Percentiles rank a stretch among this genome's conserved stretches.
Conservation (phyloP, 2,113 vertebrate species). For the Perca fluviatilis region DNA sequence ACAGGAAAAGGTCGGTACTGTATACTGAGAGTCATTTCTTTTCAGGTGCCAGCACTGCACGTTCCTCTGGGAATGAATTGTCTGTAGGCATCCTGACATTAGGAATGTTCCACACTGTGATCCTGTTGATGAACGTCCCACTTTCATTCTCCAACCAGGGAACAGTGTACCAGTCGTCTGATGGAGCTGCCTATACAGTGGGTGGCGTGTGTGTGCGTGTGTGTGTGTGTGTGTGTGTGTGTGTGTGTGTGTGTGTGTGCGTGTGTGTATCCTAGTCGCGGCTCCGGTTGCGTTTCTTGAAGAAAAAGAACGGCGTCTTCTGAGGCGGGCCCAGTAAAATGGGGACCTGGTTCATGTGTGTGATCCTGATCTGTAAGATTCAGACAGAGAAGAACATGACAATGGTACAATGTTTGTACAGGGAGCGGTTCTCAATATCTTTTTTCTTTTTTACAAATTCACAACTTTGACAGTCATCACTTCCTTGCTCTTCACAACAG, state of each 20-base stretch:
- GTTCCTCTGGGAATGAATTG: conserved; percentile 24
- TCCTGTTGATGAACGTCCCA: conserved; percentile 5
- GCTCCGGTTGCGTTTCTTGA: conserved; percentile 90
- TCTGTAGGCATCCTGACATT: conserved; percentile 19
- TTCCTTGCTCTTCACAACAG: conserved; percentile 21
- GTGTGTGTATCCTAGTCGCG: conserved; percentile 81
- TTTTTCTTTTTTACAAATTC: not conserved
- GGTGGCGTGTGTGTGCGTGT: conserved; percentile 44
- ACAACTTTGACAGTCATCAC: not conserved
- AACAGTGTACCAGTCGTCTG: conserved; percentile 17
- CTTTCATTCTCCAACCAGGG: not conserved
- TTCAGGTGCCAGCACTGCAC: not conserved
- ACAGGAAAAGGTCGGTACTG: conserved; percentile 66
- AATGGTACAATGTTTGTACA: not conserved
- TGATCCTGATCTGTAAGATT: conserved; percentile 90
- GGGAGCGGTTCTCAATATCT: not conserved
- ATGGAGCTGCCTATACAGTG: conserved; percentile 49
- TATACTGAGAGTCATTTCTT: conserved; percentile 32
- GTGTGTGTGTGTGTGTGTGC: conserved; percentile 17
- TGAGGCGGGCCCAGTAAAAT: conserved; percentile 92
- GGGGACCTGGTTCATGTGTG: conserved; percentile 97
- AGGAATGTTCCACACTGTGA: conserved; percentile 16
- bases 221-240: conserved; percentile 41
- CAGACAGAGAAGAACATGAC: conserved; percentile 24
- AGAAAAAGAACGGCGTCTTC: conserved; percentile 94